A percentile compares a stretch with the other conserved stretches of the same genome.
Conservation (phyloP, 35 echinoderm and acorn worm species). For the Lytechinus variegatus region DNA sequence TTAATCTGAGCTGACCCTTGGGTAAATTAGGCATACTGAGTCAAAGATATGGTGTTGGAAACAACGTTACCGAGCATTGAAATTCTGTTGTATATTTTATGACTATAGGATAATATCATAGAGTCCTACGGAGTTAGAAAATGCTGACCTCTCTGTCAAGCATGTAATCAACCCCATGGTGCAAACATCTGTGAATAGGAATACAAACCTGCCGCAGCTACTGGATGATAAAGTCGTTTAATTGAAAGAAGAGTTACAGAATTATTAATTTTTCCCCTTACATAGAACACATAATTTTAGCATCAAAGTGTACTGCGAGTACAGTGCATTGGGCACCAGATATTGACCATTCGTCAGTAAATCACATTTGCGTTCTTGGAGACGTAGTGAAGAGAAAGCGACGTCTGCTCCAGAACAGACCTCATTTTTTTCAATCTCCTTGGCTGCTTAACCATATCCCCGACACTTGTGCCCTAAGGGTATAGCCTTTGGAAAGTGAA, state of each 20-base stretch:
- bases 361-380: not conserved
- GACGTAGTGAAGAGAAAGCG: not conserved
- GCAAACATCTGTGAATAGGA: not conserved
- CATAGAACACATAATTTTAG: too few relatives aligned
- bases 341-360: not conserved
- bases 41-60: not conserved
- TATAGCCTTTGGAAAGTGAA: not conserved
- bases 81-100: not conserved
- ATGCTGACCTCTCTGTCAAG: not conserved
- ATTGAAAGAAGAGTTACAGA: too few relatives aligned
- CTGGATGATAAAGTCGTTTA: too few relatives aligned
- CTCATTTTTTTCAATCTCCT: not conserved
- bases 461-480: not conserved
- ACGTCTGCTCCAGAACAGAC: not conserved
- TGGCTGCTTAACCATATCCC: not conserved
- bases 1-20: constrained; percentile 20
- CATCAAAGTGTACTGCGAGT: too few relatives aligned
- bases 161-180: not conserved
- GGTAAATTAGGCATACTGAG: not conserved
- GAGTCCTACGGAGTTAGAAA: not conserved
- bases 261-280: too few relatives aligned
- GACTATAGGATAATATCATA: not conserved
- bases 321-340: not conserved
- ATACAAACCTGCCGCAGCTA: not conserved
- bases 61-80: not conserved